Evolutionary conservation across 2,888 invertebrate genomes (phyloP), one percentile per base, ranked within the genome.

Genomic region (Camptogramma bilineatum): DNA sequence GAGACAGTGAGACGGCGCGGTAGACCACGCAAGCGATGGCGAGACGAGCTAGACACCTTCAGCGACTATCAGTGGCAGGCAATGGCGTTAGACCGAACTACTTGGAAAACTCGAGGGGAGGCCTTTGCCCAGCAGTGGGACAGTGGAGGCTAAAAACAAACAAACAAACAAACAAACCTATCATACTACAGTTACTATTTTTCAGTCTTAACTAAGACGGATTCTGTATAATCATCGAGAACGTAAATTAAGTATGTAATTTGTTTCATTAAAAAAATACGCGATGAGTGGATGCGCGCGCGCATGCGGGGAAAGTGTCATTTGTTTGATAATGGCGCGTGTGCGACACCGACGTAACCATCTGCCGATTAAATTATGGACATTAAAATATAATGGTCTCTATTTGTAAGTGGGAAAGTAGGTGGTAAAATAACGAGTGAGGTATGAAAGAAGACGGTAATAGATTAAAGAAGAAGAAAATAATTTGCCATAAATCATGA

Each of bases 241-340:
- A 42, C 8, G 7, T 8, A 42, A 28, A 7, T 34, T 4, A n/a
- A n/a, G n/a, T n/a, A n/a, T n/a, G n/a, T n/a, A 53, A 61, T 44
- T 21, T 44, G 44, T 57, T 44, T 50, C 17, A 31, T 63, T 53
- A 52, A 17, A 9, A 54, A 53, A 28, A 24, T 5, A 42, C 13
- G 16, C 39, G 48, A 62, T 2, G 53, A 44, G 19, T 52, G 63
- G 56, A 73, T 73, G 77, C 69, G 73, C 72, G 69, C 76, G 74
- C 74, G 71, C 73, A 69, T 69, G 72, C 62, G 74, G 79, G 74
- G 83, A 84, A 84, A 82, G 80, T 80, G 77, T 72, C 73, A 70
- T 68, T 72, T 74, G 69, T 68, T 72, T 74, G 69, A 69, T 66
- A 71, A 72, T 64, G 66, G 67, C 71, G 72, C 74, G 76, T 76